These are phyloP conservation scores for Grus americana DNA, from an alignment of 2,113 vertebrate species.

Conservation along the genomic window DNA sequence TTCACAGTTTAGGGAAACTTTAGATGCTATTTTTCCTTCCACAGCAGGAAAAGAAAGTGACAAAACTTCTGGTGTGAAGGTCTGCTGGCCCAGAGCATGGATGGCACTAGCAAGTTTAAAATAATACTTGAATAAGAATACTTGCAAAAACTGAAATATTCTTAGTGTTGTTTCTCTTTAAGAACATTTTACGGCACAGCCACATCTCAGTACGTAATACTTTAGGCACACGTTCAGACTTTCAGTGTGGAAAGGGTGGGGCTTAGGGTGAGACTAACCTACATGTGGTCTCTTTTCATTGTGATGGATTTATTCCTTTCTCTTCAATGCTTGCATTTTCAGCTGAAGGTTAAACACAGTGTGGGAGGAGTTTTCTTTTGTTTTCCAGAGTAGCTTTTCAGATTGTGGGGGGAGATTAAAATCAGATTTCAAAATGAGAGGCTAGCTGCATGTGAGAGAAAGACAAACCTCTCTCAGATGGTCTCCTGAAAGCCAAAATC, in stretches of 20 bases:
- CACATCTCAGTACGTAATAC: not conserved
- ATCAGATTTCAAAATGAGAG: slow-evolving; percentile 27
- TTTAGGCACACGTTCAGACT: not conserved
- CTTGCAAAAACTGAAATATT: not conserved
- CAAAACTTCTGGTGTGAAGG: not conserved
- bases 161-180: not conserved
- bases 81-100: not conserved
- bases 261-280: not conserved
- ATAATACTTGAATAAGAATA: slow-evolving; percentile 4
- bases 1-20: not conserved
- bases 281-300: slow-evolving; percentile 16
- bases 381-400: slow-evolving; percentile 39
- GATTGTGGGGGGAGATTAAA: slow-evolving; percentile 23
- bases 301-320: slow-evolving; percentile 44
- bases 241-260: not conserved
- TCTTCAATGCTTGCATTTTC: slow-evolving; percentile 50
- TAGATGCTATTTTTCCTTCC: not conserved
- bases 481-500: not conserved
- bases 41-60: not conserved
- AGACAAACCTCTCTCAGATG: not conserved
- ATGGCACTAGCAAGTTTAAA: not conserved
- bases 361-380: not conserved
- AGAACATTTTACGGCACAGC: not conserved
- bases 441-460: slow-evolving; percentile 28
- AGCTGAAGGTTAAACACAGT: not conserved